Percentiles rank a stretch among this genome's conserved stretches.
Evolutionary conservation across 2,113 vertebrate genomes (phyloP).

Genomic region (Beaufortia kweichowensis): DNA sequence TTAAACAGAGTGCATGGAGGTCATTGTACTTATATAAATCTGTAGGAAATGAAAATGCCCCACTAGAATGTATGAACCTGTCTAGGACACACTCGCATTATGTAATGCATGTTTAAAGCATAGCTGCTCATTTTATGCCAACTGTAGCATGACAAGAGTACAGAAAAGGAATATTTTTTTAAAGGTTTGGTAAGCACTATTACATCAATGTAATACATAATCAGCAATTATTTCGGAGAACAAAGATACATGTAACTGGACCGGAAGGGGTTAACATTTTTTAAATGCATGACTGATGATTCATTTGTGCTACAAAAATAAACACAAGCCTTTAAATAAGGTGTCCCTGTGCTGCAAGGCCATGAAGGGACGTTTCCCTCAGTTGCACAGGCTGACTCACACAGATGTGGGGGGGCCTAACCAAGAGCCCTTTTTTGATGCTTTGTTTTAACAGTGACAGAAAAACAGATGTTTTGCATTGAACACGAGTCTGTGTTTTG

Average conservation of each 20-base stretch:
- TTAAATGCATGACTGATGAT: slow-evolving; percentile 44
- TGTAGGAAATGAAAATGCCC: slow-evolving; percentile 1
- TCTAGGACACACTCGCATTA: slow-evolving; percentile 20
- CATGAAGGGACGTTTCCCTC: slow-evolving; percentile 50
- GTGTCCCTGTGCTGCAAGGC: slow-evolving; percentile 28
- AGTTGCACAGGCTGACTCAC: slow-evolving; percentile 55
- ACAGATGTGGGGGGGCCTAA: slow-evolving; percentile 10
- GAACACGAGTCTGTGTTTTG: slow-evolving; percentile 28
- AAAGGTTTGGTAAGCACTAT: background rate
- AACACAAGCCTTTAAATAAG: slow-evolving; percentile 36
- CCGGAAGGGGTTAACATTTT: slow-evolving; percentile 39
- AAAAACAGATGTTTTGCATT: slow-evolving; percentile 14
- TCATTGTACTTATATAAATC: slow-evolving; percentile 23
- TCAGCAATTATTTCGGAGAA: background rate
- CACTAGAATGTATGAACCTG: slow-evolving; percentile 30
- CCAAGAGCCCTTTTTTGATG: slow-evolving; percentile 28
- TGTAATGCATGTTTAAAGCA: background rate
- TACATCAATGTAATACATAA: background rate
- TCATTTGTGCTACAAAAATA: slow-evolving; percentile 54
- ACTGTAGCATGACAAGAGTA: background rate
- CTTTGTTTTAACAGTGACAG: background rate
- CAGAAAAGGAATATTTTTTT: background rate
- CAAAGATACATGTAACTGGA: background rate
- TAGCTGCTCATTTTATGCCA: background rate
- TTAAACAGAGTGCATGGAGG: slow-evolving; percentile 7